Conservation (phyloP, 2,888 invertebrate species). For the Diadegma fenestrale region DNA sequence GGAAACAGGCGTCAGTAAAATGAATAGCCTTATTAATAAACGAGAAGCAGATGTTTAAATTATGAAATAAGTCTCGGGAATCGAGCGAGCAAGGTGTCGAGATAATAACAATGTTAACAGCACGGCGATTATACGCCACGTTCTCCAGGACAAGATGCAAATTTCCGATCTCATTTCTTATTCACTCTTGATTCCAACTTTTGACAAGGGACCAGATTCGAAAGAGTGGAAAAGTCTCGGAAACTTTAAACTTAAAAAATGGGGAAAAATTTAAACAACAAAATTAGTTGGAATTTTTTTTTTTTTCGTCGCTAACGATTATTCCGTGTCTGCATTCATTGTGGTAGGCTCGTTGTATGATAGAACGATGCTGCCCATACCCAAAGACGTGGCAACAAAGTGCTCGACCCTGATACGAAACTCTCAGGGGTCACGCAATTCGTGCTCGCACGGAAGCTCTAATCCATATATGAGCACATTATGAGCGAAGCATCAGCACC, state of each 20-base stretch:
- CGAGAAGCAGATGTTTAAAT: constrained; percentile 59
- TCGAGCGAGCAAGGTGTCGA: constrained; percentile 1
- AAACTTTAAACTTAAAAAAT: not conserved
- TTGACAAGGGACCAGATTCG: not conserved
- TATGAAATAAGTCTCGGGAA: constrained; percentile 35
- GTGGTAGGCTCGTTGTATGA: not conserved
- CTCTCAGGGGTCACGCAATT: constrained; percentile 70
- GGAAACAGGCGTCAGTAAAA: constrained; percentile 49
- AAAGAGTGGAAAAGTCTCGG: not conserved
- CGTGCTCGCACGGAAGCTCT: constrained; percentile 63
- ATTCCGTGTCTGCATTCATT: constrained; percentile 7
- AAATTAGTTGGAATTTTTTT: not conserved
- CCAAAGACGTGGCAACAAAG: constrained; percentile 51
- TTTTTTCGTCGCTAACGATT: constrained; percentile 9
- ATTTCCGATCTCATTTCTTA: constrained; percentile 7
- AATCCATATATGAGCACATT: constrained; percentile 59
- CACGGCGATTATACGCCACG: constrained; percentile 10
- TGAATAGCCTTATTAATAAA: constrained; percentile 65
- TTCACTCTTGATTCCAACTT: constrained; percentile 1
- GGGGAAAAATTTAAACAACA: not conserved
- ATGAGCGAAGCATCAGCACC: constrained; percentile 48
- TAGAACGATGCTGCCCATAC: constrained; percentile 44
- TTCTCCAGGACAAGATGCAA: constrained; percentile 1
- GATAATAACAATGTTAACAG: constrained; percentile 39
- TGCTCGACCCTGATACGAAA: constrained; percentile 69